phyloP scores from a whole-genome alignment of 2,797 vertebrate species.

The Eulemur mongoz region DNA sequence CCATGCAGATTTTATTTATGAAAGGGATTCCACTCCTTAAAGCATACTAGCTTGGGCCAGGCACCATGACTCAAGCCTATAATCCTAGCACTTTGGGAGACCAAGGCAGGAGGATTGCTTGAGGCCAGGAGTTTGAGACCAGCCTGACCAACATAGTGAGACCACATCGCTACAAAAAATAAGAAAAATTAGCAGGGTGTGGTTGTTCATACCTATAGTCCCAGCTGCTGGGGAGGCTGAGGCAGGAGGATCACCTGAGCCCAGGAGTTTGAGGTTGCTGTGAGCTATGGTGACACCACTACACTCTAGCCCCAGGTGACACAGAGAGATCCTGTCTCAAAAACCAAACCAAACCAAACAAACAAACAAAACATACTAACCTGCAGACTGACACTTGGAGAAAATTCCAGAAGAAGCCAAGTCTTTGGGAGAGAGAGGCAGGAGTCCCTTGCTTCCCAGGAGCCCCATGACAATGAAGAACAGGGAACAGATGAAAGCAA shows the following conservation, averaged over 20 bases:
- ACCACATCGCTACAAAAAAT: neutral
- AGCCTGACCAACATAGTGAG: neutral
- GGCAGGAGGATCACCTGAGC: neutral
- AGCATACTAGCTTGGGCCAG: slow-evolving; percentile 29
- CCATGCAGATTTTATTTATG: neutral
- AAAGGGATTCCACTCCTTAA: neutral
- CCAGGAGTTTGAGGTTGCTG: neutral
- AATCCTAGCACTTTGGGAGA: neutral
- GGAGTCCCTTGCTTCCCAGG: neutral
- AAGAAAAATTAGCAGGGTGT: neutral
- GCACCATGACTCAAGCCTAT: neutral
- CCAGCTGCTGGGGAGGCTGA: neutral
- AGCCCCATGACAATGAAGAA: neutral
- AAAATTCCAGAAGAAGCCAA: slow-evolving; percentile 54
- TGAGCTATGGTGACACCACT: neutral
- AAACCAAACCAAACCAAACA: neutral
- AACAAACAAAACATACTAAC: neutral
- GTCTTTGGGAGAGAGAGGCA: neutral
- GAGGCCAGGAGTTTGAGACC: neutral
- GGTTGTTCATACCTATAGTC: neutral
- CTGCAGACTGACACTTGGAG: neutral
- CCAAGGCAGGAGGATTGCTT: neutral
- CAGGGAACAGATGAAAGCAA: neutral
- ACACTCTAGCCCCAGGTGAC: neutral
- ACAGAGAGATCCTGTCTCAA: neutral